Base-by-base conservation (phyloP, 2,113 vertebrate genomes). In the Abramis brama region DNA sequence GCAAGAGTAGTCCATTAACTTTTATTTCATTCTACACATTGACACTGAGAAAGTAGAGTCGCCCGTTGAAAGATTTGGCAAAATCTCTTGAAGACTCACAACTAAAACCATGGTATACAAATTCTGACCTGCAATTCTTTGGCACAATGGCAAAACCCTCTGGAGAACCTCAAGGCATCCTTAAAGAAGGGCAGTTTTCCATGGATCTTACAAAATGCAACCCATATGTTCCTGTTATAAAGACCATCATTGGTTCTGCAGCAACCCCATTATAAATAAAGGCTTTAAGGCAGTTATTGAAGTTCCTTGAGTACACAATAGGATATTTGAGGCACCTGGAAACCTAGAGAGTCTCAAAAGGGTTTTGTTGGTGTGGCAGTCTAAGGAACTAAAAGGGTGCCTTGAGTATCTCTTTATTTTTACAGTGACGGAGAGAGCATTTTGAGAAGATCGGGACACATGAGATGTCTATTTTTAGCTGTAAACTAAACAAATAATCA, bases 401-500 rank as follows among this genome's bases (percentile, higher is more conserved):
- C 71, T 75, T 2, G n/a, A 50, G 43, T 79, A 57, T 79, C 82
- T 84, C 62, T 78, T 76, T 36, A 45, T 25, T 79, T 83, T 78
- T 60, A 30, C 25, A 50, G 43, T n/a, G 80, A 64, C 25, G 55
- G 6, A 4, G n/a, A 75, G 52, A 84, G 45, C 33, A 70, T 43
- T 74, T 64, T 45, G 25, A 39, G 75, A 45, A 47, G 75, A 70
- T 55, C 82, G 30, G 55, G 30, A 55, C 39, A 36, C 27, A 64
- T 27, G 64, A 21, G 83, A 36, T 33, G n/a, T 79, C 62, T 77
- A 27, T 62, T 45, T 88, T 86, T 52, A 88, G 81, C 78, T 87
- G 82, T 89, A 84, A 86, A 83, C 60, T 77, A 91, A 89, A 88
- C 89, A 52, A 78, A 86, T 88, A 87, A 83, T 83, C 76, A 81